Base-by-base conservation (phyloP, 2,888 invertebrate species). In the Eulithis testata region DNA sequence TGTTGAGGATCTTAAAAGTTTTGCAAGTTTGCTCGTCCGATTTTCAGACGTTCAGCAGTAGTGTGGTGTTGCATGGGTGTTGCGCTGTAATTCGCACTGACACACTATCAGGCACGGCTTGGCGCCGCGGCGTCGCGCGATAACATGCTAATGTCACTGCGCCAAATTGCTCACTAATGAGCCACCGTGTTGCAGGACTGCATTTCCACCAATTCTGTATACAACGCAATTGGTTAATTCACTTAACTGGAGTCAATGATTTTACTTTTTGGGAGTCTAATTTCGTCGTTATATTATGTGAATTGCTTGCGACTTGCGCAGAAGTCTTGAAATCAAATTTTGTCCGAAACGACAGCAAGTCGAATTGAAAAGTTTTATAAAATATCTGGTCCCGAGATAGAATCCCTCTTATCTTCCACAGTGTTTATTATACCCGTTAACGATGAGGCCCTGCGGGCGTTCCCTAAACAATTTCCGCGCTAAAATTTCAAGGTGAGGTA, bases 401-500 rank as follows among this genome's bases (percentile, higher is more conserved):
- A 37, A 37, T 27, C 8, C 14, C 40, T 11, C 11, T 5, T 27
- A 44, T n/a, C 4, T 21, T 55, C 44, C 60, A 52, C 11, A 6
- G 11, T 12, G 12, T n/a, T 63, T 56, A 72, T 67, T 63, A 37
- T 50, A 58, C 31, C 58, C 62, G 53, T 40, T 63, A 61, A 58
- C 55, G 60, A 68, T 65, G 77, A 65, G 76, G 78, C 78, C 76
- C 71, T 73, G 70, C 52, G 66, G 76, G 72, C 70, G 72, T 66
- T 70, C 68, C 73, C 65, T 68, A 63, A 69, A 66, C 66, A 63
- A 65, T 70, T 73, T 77, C 74, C 75, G 73, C 73, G 69, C 66
- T 74, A 73, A 54, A 74, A 65, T 73, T 73, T 74, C 77, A 81
- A 80, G 81, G 80, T 74, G 75, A 78, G 56, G 49, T 73, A 63